phyloP scores from a whole-genome alignment of 2,888 invertebrate species.

The Platycnemis pennipes region DNA sequence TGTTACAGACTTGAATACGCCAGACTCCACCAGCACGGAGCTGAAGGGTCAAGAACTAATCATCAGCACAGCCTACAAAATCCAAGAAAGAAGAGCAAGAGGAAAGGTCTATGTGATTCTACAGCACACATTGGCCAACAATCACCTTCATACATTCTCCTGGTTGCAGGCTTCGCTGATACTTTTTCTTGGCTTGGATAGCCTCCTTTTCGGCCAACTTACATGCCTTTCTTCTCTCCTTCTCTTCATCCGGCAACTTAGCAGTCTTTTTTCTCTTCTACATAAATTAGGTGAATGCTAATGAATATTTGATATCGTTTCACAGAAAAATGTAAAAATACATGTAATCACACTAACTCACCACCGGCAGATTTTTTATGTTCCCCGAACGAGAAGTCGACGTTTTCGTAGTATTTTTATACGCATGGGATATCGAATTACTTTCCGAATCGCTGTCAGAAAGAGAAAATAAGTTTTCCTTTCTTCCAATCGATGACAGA shows the following conservation, averaged over 20 bases:
- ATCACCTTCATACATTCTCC: slow-evolving; percentile 81
- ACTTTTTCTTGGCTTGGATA: slow-evolving; percentile 71
- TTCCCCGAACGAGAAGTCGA: neutral
- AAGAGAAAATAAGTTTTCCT: neutral
- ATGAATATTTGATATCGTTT: neutral
- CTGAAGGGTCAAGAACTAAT: no score
- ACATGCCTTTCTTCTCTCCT: slow-evolving; percentile 70
- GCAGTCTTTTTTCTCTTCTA: slow-evolving; percentile 13
- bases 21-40: no score
- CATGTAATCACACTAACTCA: neutral
- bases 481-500: neutral
- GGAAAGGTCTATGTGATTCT: no score
- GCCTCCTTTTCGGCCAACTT: slow-evolving; percentile 71
- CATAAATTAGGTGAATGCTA: neutral
- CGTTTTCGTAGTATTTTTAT: neutral
- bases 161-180: slow-evolving; percentile 76
- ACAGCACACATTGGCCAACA: no score
- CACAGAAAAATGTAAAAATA: no score
- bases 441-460: slow-evolving; percentile 40
- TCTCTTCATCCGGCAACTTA: slow-evolving; percentile 68
- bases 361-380: neutral
- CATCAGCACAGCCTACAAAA: neutral
- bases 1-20: no score
- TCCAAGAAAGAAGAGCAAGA: no score
- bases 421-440: neutral